Evolutionary conservation across 2,113 vertebrate genomes (phyloP).

Genomic region (Dasyornis broadbenti): DNA sequence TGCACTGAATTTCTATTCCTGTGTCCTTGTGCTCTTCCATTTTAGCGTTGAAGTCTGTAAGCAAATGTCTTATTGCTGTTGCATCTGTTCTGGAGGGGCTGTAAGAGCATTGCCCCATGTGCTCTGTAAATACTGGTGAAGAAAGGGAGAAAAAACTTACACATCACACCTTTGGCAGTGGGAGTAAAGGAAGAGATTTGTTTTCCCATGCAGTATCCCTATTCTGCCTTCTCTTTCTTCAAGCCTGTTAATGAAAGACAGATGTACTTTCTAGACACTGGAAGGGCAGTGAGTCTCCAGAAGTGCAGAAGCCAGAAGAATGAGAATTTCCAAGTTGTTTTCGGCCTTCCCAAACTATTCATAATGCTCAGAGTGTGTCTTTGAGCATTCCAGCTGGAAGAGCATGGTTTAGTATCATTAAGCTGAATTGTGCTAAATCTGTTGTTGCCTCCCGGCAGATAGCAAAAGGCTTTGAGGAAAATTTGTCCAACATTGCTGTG

Average conservation of each 20-base stretch:
- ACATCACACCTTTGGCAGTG: not conserved
- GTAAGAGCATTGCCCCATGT: not conserved
- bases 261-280: not conserved
- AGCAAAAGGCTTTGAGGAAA: not conserved
- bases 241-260: not conserved
- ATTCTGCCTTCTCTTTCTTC: not conserved
- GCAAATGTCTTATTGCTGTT: not conserved
- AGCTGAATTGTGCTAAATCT: not conserved
- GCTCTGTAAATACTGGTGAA: not conserved
- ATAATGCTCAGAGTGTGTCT: not conserved
- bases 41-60: not conserved
- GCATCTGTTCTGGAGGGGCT: not conserved
- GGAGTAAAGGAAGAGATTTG: not conserved
- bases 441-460: not conserved
- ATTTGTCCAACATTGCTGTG: conserved; percentile 35
- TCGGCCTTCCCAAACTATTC: not conserved
- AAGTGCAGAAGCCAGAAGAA: not conserved
- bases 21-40: not conserved
- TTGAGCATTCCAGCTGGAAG: conserved; percentile 27
- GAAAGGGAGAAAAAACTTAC: not conserved
- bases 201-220: not conserved
- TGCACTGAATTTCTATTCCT: not conserved
- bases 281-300: not conserved
- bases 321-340: not conserved
- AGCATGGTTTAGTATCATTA: not conserved